Evolutionary conservation across 2,797 vertebrate species (phyloP), one percentile per base, ranked within the genome.

Genomic region (Nyctibius grandis): DNA sequence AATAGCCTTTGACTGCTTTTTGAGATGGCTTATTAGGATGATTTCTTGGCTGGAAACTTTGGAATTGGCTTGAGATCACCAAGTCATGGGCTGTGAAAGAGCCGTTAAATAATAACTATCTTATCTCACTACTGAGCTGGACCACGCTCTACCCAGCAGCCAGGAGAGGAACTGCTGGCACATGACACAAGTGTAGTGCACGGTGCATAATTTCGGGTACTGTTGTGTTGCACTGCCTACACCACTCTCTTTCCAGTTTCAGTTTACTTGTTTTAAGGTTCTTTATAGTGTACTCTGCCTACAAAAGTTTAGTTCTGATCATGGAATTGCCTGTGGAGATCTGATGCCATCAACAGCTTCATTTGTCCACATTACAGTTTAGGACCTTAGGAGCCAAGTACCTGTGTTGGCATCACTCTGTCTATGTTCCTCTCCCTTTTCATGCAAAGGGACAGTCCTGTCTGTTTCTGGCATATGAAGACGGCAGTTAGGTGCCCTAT

Each of bases 161-260:
- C 69, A 44, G 50, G 53, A 44, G 31, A 40, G 36, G 29, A 85
- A 4, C 53, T 79, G 60, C 65, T 65, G 86, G 77, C 83, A 31
- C 80, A 2, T 0, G 0, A 25, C 12, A 1, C 4, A 0, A 19
- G 54, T 9, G 65, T 17, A 31, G 78, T 3, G 1, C 25, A 12
- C 1, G 1, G 9, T 36, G 40, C 6, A 0, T 12, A 11, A 21
- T 5, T 48, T 36, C 1, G 0, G 40, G 42, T 74, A 1, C 57
- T 7, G 11, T 26, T 42, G 48, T 9, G 22, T 40, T 29, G 19
- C 34, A 1, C 48, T 25, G 12, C 1, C 59, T 15, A 7, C 12
- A 8, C 19, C 50, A 12, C 33, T 13, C 15, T 9, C n/a, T 17
- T 50, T 25, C 25, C 40, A 23, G 34, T 23, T 50, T 3, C 47